Conservation (phyloP, 2,888 invertebrate species). For the Tubiluchus corallicola region DNA sequence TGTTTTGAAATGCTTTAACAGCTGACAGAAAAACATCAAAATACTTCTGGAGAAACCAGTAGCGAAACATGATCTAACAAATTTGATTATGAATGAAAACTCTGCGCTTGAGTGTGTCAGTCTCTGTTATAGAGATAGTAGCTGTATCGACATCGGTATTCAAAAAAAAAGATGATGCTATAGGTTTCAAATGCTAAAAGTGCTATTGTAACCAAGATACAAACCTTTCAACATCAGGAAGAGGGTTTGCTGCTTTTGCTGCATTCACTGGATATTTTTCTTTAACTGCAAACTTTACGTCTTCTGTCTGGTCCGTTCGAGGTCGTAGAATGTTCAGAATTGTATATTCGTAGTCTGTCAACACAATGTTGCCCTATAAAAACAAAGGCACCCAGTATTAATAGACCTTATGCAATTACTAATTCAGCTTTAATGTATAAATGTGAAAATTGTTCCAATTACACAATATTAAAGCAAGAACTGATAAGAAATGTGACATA, state of each 20-base stretch:
- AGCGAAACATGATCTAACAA: no score
- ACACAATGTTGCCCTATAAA: constrained; percentile 84
- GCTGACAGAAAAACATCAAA: no score
- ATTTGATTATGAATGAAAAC: no score
- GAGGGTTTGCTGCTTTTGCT: not conserved
- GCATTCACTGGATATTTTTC: constrained; percentile 49
- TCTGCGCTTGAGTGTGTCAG: no score
- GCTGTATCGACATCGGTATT: no score
- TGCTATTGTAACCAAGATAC: no score
- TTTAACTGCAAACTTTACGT: constrained; percentile 66
- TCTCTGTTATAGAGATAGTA: no score
- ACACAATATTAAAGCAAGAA: constrained; percentile 2
- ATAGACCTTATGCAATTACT: no score
- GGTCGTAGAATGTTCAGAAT: constrained; percentile 84
- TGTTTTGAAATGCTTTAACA: no score
- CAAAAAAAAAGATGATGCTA: no score
- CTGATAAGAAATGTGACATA: not conserved
- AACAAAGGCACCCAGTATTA: not conserved
- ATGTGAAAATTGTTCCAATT: not conserved
- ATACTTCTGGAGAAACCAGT: no score
- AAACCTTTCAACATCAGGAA: constrained; percentile 1
- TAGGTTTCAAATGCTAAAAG: constrained; percentile 18
- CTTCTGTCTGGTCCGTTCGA: constrained; percentile 66
- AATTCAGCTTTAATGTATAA: no score
- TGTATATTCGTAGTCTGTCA: constrained; percentile 72